These are phyloP conservation scores for Polydrusus pterygomalis DNA, from an alignment of 2,888 invertebrate species.

Conservation along the genomic window DNA sequence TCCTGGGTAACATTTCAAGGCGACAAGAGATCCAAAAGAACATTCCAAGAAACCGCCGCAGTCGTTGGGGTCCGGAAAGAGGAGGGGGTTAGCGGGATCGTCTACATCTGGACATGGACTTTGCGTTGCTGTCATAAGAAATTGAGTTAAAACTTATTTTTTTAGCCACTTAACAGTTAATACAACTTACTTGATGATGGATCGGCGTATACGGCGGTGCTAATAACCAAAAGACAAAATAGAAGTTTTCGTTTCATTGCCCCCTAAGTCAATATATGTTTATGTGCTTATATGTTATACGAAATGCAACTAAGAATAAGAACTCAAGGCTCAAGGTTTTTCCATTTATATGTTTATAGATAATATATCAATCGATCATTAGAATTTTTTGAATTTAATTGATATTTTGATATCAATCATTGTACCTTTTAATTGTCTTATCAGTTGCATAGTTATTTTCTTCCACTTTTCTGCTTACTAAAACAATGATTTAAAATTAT, in stretches of 20 bases:
- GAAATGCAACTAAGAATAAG: background rate
- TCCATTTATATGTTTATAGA: background rate
- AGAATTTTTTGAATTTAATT: background rate
- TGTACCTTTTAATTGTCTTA: too few species aligned
- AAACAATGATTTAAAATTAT: too few species aligned
- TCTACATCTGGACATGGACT: slow-evolving; percentile 3
- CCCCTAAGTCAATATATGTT: background rate
- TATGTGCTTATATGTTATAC: background rate
- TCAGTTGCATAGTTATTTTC: too few species aligned
- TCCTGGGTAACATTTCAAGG: slow-evolving; percentile 2
- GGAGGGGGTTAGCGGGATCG: background rate
- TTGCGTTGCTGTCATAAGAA: background rate
- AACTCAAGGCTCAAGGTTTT: background rate
- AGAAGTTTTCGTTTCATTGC: background rate
- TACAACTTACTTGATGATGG: too few species aligned
- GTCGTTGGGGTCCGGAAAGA: background rate
- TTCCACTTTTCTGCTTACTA: too few species aligned
- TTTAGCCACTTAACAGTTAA: too few species aligned
- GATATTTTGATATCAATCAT: too few species aligned
- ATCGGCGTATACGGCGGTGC: background rate
- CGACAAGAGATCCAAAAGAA: background rate
- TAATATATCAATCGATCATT: slow-evolving; percentile 1
- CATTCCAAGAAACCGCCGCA: slow-evolving; percentile 11
- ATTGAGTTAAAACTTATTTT: background rate
- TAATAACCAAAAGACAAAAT: background rate